Conservation (phyloP, 2,797 vertebrate species). For the Avahi laniger region DNA sequence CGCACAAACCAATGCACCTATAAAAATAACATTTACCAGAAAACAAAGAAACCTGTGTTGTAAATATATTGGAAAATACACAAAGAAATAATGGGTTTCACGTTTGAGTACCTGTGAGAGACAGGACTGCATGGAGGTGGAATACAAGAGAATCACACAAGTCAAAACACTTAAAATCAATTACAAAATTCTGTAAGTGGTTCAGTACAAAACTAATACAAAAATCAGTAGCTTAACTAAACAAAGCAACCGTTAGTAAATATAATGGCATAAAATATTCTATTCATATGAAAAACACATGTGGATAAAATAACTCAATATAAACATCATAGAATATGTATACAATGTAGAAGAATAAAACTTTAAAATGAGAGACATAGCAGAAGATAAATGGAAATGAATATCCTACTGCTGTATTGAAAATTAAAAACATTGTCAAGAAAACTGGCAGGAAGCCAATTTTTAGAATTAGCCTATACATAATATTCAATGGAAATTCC, state of each 20-base stretch:
- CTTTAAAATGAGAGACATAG: not conserved
- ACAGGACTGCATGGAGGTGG: fast-evolving
- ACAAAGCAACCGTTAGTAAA: not conserved
- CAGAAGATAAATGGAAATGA: not conserved
- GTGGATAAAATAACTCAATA: not conserved
- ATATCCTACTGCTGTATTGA: not conserved
- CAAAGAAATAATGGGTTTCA: not conserved
- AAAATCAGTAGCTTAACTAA: not conserved
- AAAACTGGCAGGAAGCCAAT: not conserved
- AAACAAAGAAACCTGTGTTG: not conserved
- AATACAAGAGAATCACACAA: not conserved
- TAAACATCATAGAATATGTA: not conserved
- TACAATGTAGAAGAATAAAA: not conserved
- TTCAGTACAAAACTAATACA: not conserved
- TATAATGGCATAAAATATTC: not conserved
- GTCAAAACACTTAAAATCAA: not conserved
- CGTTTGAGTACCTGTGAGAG: not conserved
- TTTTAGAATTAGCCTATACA: not conserved
- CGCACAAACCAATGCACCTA: not conserved
- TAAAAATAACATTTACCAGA: not conserved
- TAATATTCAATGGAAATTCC: not conserved
- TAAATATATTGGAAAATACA: not conserved
- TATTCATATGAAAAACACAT: not conserved
- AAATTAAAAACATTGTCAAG: not conserved
- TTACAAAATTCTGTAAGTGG: not conserved